phyloP scores from a whole-genome alignment of 2,888 invertebrate genomes.

The Leptopterna dolabrata region DNA sequence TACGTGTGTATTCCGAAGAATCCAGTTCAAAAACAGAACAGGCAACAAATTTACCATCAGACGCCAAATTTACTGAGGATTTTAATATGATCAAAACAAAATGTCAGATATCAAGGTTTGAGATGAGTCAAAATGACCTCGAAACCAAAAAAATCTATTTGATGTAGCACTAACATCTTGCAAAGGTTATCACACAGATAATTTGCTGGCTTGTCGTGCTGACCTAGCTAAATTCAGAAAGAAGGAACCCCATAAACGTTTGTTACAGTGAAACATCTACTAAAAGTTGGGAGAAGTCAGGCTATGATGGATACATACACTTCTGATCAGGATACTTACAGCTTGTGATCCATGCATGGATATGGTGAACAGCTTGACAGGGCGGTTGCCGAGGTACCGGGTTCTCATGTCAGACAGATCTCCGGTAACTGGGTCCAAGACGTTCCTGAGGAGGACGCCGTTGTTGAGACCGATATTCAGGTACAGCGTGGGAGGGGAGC shows the following conservation, averaged over 20 bases:
- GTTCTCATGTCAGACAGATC: slow-evolving; percentile 97
- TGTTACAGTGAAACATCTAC: no score
- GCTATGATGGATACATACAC: no score
- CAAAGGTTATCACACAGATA: neutral
- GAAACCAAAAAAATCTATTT: neutral
- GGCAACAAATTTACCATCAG: no score
- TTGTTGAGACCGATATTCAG: slow-evolving; percentile 98
- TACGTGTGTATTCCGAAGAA: no score
- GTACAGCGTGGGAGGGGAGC: slow-evolving; percentile 79
- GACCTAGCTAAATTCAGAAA: no score
- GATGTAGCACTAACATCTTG: slow-evolving; percentile 20
- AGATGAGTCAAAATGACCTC: neutral
- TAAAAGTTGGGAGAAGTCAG: no score
- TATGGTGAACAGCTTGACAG: slow-evolving; percentile 96
- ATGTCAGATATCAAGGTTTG: neutral
- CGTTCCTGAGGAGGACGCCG: slow-evolving; percentile 92
- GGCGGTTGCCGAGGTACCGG: slow-evolving; percentile 93
- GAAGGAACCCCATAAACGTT: no score
- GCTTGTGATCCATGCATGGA: slow-evolving; percentile 96
- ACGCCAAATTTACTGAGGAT: no score
- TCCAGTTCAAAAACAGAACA: no score
- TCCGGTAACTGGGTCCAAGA: slow-evolving; percentile 94
- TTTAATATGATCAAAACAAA: no score
- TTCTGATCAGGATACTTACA: slow-evolving; percentile 70
- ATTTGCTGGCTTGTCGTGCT: slow-evolving; percentile 29